Evolutionary conservation across 2,888 invertebrate genomes (phyloP).

Genomic region (Stenotaenia linearis): DNA sequence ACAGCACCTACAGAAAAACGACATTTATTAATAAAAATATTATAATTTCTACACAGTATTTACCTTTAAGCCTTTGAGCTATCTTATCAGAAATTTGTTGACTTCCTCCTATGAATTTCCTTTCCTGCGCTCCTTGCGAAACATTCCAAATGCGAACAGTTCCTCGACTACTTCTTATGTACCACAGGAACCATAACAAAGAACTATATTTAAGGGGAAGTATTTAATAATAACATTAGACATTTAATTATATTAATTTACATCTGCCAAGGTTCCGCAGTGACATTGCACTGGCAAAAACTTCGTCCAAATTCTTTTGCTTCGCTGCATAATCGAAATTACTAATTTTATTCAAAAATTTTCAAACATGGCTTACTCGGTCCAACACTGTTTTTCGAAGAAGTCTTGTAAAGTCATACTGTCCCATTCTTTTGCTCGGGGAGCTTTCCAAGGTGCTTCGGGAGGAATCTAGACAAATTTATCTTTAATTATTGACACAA

Average conservation of each 20-base stretch:
- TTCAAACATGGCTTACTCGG: constrained; percentile 40
- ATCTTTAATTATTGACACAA: neutral
- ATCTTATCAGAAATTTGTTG: constrained; percentile 48
- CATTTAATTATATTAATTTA: neutral
- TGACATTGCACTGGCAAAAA: constrained; percentile 34
- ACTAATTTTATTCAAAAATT: neutral
- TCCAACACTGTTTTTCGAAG: constrained; percentile 43
- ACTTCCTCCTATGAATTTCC: constrained; percentile 48
- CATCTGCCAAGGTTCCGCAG: constrained; percentile 37
- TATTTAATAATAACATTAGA: constrained; percentile 33
- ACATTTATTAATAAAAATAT: neutral
- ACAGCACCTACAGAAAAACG: constrained; percentile 39
- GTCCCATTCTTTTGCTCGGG: constrained; percentile 45
- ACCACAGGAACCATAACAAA: constrained; percentile 42
- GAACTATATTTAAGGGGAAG: constrained; percentile 29
- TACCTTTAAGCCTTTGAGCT: constrained; percentile 45
- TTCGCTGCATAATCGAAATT: constrained; percentile 32
- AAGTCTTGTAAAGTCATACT: constrained; percentile 44
- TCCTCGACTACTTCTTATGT: constrained; percentile 39
- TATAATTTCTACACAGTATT: neutral
- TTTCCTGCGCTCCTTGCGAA: constrained; percentile 45
- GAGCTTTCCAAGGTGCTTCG: constrained; percentile 45
- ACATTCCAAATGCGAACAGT: constrained; percentile 38
- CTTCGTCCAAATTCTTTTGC: constrained; percentile 35
- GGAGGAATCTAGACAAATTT: constrained; percentile 41